Evolutionary conservation across 2,113 vertebrate species (phyloP), one percentile per base, ranked within the genome.

Genomic region (Crypturellus undulatus): DNA sequence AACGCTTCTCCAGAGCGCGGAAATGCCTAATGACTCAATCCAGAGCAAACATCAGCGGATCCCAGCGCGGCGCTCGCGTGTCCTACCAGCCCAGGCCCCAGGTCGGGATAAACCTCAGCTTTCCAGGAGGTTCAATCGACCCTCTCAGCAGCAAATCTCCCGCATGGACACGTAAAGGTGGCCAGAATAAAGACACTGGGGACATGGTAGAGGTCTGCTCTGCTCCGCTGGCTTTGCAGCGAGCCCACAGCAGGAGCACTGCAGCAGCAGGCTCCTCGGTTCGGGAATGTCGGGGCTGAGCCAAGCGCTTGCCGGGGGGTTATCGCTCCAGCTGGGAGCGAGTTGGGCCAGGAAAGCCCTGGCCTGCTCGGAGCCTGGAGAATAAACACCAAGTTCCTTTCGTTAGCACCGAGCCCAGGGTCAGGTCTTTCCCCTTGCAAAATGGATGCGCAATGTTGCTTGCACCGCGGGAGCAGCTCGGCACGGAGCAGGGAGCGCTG

Each of bases 291-390:
- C 69, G 1, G 69, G 30, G 84, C 77, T 6, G 18, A 73, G 64
- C 1, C 45, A 5, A 3, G 87, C 87, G 79, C 92, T 6, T 2
- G 4, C n/a, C 11, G 1, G 69, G 69, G 9, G 51, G 21, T 2
- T 12, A 65, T 38, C 0, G 75, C 87, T 14, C 20, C 59, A 70
- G 70, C 59, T 60, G 3, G 62, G 32, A 90, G 71, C 79, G 9
- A 59, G 52, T 28, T 83, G 56, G 22, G 36, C 81, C 88, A 95
- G 84, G 83, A 95, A 80, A 89, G 79, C 79, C 62, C 85, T 9
- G 79, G 90, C 81, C 79, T 8, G 0, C 7, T 11, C 60, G 77
- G 81, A 77, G 82, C 82, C 42, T 2, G 3, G 28, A 67, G 76
- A 84, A 83, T 11, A 71, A 79, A 78, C 69, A 71, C 28, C 8